These are phyloP conservation scores for Eupithecia subfuscata DNA, from an alignment of 2,888 invertebrate genomes.

Conservation along the genomic window DNA sequence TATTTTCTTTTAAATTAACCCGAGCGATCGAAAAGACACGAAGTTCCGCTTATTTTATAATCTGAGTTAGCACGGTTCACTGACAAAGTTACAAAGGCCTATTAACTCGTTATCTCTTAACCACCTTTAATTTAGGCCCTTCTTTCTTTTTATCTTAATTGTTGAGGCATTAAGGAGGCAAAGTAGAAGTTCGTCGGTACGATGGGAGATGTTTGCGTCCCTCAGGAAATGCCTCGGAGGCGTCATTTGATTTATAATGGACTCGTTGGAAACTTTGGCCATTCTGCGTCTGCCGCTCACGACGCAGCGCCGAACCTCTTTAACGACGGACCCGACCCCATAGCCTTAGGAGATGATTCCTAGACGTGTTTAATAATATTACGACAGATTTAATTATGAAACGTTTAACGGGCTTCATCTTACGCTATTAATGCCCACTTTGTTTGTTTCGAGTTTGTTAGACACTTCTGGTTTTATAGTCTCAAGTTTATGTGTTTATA, in stretches of 20 bases:
- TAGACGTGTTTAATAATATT: constrained; percentile 84
- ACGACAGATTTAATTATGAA: constrained; percentile 83
- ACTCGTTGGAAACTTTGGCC: constrained; percentile 83
- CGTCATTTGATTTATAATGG: constrained; percentile 85
- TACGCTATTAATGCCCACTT: constrained; percentile 68
- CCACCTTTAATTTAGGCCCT: constrained; percentile 82
- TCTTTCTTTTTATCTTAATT: constrained; percentile 84
- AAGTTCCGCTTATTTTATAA: constrained; percentile 39
- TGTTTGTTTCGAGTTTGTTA: constrained; percentile 62
- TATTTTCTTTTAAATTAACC: neutral
- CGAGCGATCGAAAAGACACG: constrained; percentile 15
- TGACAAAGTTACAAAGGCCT: constrained; percentile 70
- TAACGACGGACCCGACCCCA: constrained; percentile 81
- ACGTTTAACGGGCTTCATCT: constrained; percentile 77
- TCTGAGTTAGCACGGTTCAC: constrained; percentile 51
- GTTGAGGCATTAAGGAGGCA: constrained; percentile 81
- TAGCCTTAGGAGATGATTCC: constrained; percentile 83
- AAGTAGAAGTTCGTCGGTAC: constrained; percentile 79
- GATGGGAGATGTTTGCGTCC: constrained; percentile 77
- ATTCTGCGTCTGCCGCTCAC: constrained; percentile 67
- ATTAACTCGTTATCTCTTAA: constrained; percentile 83
- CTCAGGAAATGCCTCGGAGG: constrained; percentile 82
- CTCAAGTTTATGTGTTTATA: constrained; percentile 34
- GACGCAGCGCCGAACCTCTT: constrained; percentile 69
- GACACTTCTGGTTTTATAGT: constrained; percentile 48